Evolutionary conservation across 1,140 invertebrate genomes (phyloP), one percentile per base, ranked within the genome.

Genomic region (Anastatus disparis): DNA sequence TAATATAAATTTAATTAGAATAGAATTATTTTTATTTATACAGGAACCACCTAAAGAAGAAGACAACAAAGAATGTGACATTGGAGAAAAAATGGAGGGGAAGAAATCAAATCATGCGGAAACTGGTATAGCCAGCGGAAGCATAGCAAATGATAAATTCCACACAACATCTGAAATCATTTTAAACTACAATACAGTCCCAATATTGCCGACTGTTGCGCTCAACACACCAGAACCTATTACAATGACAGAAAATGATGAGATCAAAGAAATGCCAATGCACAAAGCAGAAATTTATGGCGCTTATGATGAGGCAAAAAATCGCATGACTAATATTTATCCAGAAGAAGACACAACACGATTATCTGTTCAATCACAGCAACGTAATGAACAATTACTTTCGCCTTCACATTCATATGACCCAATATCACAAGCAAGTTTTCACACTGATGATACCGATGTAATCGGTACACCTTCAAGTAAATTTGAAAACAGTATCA

Each of bases 101-200:
- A 26, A 89, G 89, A 55, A 91, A 92, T 79, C 92, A 93, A 83
- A 92, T 89, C 83, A 90, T 85, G 77, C 94, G 93, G 93, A 93
- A 93, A 79, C 92, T 92, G 71, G 84, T 92, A 71, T 89, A 91
- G 76, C 87, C 89, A 84, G 72, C 76, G 44, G 71, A 77, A 55
- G 80, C 74, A 7, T 82, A 67, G 76, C 44, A 15, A 22, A 6
- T 3, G 31, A 13, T 2, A 24, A 52, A 17, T 4, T 26, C n/a
- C n/a, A n/a, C n/a, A n/a, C n/a, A n/a, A n/a, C n/a, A n/a, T n/a
- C n/a, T n/a, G n/a, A n/a, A n/a, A n/a, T n/a, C n/a, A n/a, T n/a
- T n/a, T n/a, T n/a, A n/a, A 2, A 20, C 24, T 10, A 42, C 2
- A 17, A 2, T 17, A 17, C 46, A 27, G 10, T n/a, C n/a, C 27